Percentiles rank a stretch among this genome's conserved stretches.
phyloP scores from a whole-genome alignment of 2,888 invertebrate genomes.

The Andrena bucephala region DNA sequence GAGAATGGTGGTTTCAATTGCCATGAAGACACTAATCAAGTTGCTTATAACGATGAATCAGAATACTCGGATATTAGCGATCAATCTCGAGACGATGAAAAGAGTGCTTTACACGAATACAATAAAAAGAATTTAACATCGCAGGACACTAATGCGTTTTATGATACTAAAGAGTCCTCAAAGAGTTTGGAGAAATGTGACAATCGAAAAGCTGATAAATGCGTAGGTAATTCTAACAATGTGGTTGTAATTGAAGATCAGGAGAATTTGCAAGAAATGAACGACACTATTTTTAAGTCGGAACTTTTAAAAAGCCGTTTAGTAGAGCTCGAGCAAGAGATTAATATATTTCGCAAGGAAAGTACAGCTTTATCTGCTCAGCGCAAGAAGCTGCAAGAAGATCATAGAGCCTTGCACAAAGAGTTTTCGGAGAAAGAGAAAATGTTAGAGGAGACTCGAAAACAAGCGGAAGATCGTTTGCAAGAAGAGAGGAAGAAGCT shows the following conservation, averaged over 20 bases:
- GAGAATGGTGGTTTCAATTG: conserved; percentile 4
- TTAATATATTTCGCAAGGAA: conserved; percentile 86
- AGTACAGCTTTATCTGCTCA: conserved; percentile 85
- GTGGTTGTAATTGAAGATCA: conserved; percentile 76
- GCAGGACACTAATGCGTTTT: conserved; percentile 29
- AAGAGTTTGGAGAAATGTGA: conserved; percentile 46
- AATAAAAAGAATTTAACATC: conserved; percentile 27
- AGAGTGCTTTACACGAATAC: conserved; percentile 30
- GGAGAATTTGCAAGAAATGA: conserved; percentile 83
- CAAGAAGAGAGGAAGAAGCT: conserved; percentile 90
- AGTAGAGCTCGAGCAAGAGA: conserved; percentile 89
- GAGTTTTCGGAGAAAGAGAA: conserved; percentile 87
- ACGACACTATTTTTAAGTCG: conserved; percentile 86
- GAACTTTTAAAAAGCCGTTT: conserved; percentile 88
- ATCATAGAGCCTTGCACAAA: conserved; percentile 85
- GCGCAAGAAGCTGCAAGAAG: conserved; percentile 86
- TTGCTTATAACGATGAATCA: conserved; percentile 35
- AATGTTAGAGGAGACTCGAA: conserved; percentile 88
- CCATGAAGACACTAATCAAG: conserved; percentile 11
- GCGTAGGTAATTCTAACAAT: conserved; percentile 17
- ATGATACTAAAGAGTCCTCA: conserved; percentile 15
- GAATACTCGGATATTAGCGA: conserved; percentile 57
- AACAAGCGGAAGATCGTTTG: conserved; percentile 88
- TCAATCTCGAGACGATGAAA: conserved; percentile 66
- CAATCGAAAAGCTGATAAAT: conserved; percentile 26